These are phyloP conservation scores for Pachycephus smyrnensis DNA, from an alignment of 2,888 invertebrate genomes.

Conservation along the genomic window DNA sequence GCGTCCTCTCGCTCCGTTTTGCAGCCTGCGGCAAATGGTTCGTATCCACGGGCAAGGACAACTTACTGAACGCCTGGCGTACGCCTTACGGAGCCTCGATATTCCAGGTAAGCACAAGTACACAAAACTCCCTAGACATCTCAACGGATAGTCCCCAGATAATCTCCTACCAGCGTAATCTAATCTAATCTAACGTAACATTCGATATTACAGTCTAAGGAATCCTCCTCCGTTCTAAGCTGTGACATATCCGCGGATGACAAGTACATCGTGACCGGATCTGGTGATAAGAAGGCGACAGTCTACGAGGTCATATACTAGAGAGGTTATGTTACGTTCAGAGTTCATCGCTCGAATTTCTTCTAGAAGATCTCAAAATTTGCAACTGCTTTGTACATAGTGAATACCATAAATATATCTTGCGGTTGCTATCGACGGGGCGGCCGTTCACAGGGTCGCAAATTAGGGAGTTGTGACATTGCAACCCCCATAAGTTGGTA, in stretches of 20 bases:
- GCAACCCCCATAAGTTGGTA: too few relatives aligned
- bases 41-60: conserved; percentile 94
- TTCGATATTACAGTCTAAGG: conserved; percentile 82
- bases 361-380: conserved; percentile 22
- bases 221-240: conserved; percentile 97
- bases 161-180: too few relatives aligned
- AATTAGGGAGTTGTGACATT: too few relatives aligned
- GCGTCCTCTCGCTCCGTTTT: conserved; percentile 92
- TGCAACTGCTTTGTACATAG: conserved; percentile 35
- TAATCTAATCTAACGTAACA: too few relatives aligned
- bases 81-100: conserved; percentile 95
- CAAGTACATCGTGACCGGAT: conserved; percentile 98
- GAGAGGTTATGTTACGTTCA: conserved; percentile 21
- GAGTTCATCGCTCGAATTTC: conserved; percentile 5
- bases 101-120: conserved; percentile 79
- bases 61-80: conserved; percentile 94
- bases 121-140: too few relatives aligned
- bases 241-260: conserved; percentile 99
- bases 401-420: not conserved
- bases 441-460: too few relatives aligned
- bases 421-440: too few relatives aligned
- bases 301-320: conserved; percentile 96
- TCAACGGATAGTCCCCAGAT: too few relatives aligned
- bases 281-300: conserved; percentile 98
- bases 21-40: conserved; percentile 97